Evolutionary conservation across 2,113 vertebrate species (phyloP).

Genomic region (Octodon degus): DNA sequence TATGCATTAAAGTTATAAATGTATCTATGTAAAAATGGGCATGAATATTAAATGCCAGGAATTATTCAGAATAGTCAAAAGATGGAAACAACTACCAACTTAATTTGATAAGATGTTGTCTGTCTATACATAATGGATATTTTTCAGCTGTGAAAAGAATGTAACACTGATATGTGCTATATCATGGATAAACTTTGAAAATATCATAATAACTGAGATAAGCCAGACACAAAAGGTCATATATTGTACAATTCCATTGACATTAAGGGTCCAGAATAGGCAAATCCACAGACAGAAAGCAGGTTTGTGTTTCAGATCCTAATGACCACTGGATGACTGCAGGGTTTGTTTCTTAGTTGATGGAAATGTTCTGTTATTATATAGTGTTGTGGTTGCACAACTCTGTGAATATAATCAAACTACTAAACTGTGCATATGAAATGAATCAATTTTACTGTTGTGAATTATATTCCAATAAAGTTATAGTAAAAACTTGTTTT

Average conservation of each 20-base stretch:
- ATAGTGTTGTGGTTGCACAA: not conserved
- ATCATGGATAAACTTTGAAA: not conserved
- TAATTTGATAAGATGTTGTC: not conserved
- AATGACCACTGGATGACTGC: not conserved
- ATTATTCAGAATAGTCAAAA: slow-evolving; percentile 46
- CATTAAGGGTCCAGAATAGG: not conserved
- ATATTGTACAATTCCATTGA: not conserved
- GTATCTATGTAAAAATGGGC: slow-evolving; percentile 1
- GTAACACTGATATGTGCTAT: not conserved
- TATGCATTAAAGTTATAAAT: slow-evolving; percentile 16
- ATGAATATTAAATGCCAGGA: not conserved
- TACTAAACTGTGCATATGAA: slow-evolving; percentile 25
- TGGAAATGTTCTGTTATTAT: slow-evolving; percentile 9
- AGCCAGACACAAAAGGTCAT: not conserved
- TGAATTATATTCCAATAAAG: not conserved
- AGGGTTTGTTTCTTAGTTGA: slow-evolving; percentile 21
- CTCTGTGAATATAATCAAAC: not conserved
- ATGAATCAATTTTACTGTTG: not conserved
- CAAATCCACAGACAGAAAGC: slow-evolving; percentile 37
- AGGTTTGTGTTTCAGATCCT: not conserved
- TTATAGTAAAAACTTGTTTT: not conserved
- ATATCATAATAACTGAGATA: slow-evolving; percentile 28
- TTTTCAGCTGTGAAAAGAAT: slow-evolving; percentile 27
- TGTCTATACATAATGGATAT: not conserved
- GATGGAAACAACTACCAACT: not conserved